Base-by-base conservation (phyloP, 2,888 invertebrate species). In the Eristalis tenax region DNA sequence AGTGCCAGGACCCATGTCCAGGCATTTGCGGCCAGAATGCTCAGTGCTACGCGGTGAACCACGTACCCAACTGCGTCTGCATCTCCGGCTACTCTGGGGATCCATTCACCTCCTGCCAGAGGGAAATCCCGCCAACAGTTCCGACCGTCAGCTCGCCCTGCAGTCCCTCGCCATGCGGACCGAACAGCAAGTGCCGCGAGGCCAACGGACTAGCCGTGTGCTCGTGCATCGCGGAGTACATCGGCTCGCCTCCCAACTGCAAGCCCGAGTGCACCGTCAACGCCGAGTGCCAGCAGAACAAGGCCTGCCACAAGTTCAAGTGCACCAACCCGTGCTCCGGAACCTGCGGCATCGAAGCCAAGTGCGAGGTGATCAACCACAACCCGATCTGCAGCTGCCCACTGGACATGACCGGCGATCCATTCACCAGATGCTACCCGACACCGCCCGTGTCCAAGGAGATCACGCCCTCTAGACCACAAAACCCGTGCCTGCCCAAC, bases 21-120 rank as follows among this genome's bases (percentile, higher is more conserved):
- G 97, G 97, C 83, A 95, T 96, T 81, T 98, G 98, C 91, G 98
- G 97, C 6, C 94, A 94, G 74, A 96, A 96, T 91, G 97, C 98
- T 2, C 96, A 97, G 91, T 98, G 98, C 91, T 95, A 95, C 61
- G 97, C 97, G 4, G 95, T 97, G 15, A 97, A 97, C 91, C 98
- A 98, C 91, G 95, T 97, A 63, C 97, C 98, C n/a, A 95, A 96
- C 64, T 98, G 98, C 91, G 96, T 95, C 6, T 98, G 98, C 90
- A 91, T 95, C 18, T 94, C 95, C 89, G 96, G 96, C 64, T 96
- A 94, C 91, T 94, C 95, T 50, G 97, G 97, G 68, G 96, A 97
- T 94, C 96, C 97, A 6, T 96, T 96, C 91, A 92, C 93, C 5
- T 91, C 91, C 73, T 96, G 96, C 89, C 89, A 89, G 74, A 90